Base-by-base conservation (phyloP, 2,888 invertebrate genomes). In the Drosophila limbata region DNA sequence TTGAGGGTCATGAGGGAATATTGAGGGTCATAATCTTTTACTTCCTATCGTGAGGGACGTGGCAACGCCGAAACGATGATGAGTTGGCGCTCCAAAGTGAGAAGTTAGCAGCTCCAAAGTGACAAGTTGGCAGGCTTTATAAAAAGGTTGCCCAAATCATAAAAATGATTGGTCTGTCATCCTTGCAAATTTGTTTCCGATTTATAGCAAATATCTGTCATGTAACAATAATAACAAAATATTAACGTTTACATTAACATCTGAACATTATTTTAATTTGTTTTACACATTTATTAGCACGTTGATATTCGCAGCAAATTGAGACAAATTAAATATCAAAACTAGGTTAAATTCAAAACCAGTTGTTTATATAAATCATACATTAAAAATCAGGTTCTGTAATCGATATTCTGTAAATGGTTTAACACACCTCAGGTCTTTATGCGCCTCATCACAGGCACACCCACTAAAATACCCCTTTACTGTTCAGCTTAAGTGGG, bases 1-100 rank as follows among this genome's bases (percentile, higher is more conserved):
- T 67, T 50, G 64, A 60, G 55, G 71, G 63, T 69, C 74, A 48
- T 69, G 60, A 25, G 33, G 10, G 25, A 3, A 9, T 10, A 21
- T 6, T 40, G 10, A 44, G 39, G 5, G 39, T 52, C 25, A 35
- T 5, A 50, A 0, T 11, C 35, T 17, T 15, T 1, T 39, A 9
- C 39, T 15, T 39, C 39, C 3, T 39, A 39, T 39, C 15, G 15
- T 39, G 8, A 39, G 8, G 8, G n/a, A 39, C 9, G 1, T 37
- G 37, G 35, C 11, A 11, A 35, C 11, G 35, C 13, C 25, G 25
- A 6, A 5, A 25, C 5, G 5, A 25, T 35, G 35, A 35, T 13
- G 11, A 11, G 31, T 31, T 9, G 31, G 8, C 10, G 25, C 25
- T 25, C 25, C 21, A 4, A 25, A 25, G 21, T 25, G 21, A 25